These are phyloP conservation scores for Eonycteris spelaea DNA, from an alignment of 2,113 vertebrate species.

Conservation along the genomic window DNA sequence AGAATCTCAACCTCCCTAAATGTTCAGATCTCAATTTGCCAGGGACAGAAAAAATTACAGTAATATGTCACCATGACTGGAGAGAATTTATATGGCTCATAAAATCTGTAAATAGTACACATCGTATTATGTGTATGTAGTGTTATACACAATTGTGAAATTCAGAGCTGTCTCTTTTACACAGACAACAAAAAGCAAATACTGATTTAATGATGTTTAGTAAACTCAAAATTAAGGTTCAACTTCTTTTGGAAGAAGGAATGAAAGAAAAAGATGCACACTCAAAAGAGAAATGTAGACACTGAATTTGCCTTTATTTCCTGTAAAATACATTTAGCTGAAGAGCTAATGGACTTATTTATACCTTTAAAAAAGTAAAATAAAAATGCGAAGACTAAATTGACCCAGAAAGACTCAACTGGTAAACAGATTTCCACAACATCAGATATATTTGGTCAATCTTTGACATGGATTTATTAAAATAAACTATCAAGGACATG, in stretches of 20 bases:
- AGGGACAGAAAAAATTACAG: neutral
- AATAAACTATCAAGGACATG: neutral
- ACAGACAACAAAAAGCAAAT: neutral
- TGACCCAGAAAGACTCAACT: neutral
- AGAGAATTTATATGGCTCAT: neutral
- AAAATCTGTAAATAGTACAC: neutral
- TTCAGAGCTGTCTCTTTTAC: rapidly evolving
- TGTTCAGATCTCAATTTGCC: neutral
- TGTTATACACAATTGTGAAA: neutral
- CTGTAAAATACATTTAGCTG: neutral
- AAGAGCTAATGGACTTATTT: neutral
- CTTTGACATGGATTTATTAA: neutral
- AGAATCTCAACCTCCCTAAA: neutral
- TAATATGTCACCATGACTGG: neutral
- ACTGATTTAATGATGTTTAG: neutral
- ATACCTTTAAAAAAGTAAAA: neutral
- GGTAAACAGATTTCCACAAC: neutral
- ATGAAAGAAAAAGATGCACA: neutral
- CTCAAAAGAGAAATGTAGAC: neutral
- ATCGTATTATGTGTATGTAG: neutral
- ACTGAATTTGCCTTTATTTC: neutral
- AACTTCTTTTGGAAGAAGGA: neutral
- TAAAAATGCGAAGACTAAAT: neutral
- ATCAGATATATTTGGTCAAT: neutral
- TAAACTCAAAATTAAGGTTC: neutral